A percentile compares a stretch with the other conserved stretches of the same genome.
These are phyloP conservation scores for Heterodera carotae DNA, from an alignment of 1,140 invertebrate species.

Conservation along the genomic window DNA sequence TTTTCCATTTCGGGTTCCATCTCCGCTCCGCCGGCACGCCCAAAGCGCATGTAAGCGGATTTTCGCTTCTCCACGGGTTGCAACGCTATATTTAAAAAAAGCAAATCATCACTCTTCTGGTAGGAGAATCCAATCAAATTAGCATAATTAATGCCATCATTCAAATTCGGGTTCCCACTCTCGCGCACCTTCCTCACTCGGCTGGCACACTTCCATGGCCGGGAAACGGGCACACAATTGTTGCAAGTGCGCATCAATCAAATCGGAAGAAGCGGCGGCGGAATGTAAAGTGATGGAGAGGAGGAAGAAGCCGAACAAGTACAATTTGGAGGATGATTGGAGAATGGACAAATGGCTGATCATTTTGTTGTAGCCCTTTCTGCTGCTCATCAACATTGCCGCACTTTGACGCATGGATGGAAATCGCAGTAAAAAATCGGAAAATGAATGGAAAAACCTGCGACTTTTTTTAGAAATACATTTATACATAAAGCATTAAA, in stretches of 20 bases:
- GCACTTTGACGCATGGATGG: too few species aligned
- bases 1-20: conserved; percentile 36
- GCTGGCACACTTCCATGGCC: neutral
- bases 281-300: neutral
- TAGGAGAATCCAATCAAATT: neutral
- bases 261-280: neutral
- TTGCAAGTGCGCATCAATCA: neutral
- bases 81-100: too few species aligned
- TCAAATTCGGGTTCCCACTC: neutral
- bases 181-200: neutral
- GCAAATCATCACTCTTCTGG: too few species aligned
- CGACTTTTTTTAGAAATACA: too few species aligned
- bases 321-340: neutral
- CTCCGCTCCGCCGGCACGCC: conserved; percentile 28
- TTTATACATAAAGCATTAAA: too few species aligned
- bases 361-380: too few species aligned
- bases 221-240: conserved; percentile 14
- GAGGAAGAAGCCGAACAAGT: neutral
- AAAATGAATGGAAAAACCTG: too few species aligned
- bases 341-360: neutral
- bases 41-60: conserved; percentile 44
- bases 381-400: neutral
- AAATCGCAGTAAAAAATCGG: too few species aligned
- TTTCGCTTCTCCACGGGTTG: conserved; percentile 34
- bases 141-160: neutral